Evolutionary conservation across 2,888 invertebrate species (phyloP).

Genomic region (Acanthoscelides obtectus): DNA sequence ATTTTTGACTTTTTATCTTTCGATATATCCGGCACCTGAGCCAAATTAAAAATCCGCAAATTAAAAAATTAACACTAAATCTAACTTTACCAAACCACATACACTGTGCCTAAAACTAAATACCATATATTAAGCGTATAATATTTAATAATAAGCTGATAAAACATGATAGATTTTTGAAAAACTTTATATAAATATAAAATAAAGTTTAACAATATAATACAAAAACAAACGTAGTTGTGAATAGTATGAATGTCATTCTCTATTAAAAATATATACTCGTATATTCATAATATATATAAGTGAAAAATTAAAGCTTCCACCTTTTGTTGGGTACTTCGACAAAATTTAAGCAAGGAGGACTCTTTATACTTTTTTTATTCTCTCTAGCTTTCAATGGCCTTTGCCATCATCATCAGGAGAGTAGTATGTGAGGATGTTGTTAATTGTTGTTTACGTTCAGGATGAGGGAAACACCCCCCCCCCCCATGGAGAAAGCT

Average conservation of each 20-base stretch:
- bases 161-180: not conserved
- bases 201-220: not conserved
- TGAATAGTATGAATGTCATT: not conserved
- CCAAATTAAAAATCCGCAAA: not conserved
- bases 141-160: conserved; percentile 11
- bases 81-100: conserved; percentile 2
- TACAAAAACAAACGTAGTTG: not conserved
- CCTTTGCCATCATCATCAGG: too few species aligned
- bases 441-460: too few species aligned
- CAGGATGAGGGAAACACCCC: too few species aligned
- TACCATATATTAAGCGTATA: conserved; percentile 11
- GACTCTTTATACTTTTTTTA: too few species aligned
- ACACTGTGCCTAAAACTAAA: conserved; percentile 9
- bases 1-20: not conserved
- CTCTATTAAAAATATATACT: not conserved
- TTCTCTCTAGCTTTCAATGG: too few species aligned
- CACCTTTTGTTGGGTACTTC: too few species aligned
- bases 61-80: not conserved
- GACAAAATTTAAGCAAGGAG: too few species aligned
- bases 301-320: too few species aligned
- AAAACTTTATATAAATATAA: not conserved
- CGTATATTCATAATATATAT: too few species aligned
- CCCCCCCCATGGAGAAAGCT: too few species aligned
- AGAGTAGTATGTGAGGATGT: too few species aligned
- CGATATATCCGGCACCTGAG: not conserved